phyloP scores from a whole-genome alignment of 2,888 invertebrate genomes.

The Stenoptilia bipunctidactyla region DNA sequence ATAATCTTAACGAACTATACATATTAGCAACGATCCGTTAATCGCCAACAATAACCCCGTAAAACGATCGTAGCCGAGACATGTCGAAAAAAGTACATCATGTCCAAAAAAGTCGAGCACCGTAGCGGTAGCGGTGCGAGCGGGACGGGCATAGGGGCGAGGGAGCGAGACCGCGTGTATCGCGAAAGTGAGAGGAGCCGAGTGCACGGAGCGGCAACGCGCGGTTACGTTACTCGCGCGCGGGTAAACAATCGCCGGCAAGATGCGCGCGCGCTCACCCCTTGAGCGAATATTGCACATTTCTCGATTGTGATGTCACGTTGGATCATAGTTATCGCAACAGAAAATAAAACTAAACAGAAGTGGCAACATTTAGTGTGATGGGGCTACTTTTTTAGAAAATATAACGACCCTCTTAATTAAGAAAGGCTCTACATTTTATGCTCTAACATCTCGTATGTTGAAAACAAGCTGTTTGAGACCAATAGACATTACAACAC shows the following conservation, averaged over 20 bases:
- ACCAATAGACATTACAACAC: no score
- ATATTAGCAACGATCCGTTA: constrained; percentile 27
- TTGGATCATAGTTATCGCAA: no score
- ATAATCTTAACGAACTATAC: constrained; percentile 4
- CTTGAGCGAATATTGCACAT: constrained; percentile 59
- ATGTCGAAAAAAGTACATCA: constrained; percentile 58
- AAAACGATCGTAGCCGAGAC: constrained; percentile 49
- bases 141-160: constrained; percentile 29
- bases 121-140: constrained; percentile 60
- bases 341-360: no score
- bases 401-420: no score
- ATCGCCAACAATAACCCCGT: constrained; percentile 45
- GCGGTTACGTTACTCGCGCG: constrained; percentile 35
- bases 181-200: constrained; percentile 69
- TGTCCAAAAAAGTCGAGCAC: constrained; percentile 66
- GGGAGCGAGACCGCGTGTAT: constrained; percentile 30
- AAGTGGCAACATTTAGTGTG: no score
- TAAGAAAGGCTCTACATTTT: no score
- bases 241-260: constrained; percentile 59
- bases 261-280: constrained; percentile 56
- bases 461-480: no score
- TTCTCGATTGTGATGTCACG: constrained; percentile 54
- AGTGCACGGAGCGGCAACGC: constrained; percentile 55
- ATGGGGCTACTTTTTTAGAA: no score
- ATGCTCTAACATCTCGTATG: no score